Evolutionary conservation across 2,113 vertebrate species (phyloP), one percentile per base, ranked within the genome.

Genomic region (Gila orcuttii): DNA sequence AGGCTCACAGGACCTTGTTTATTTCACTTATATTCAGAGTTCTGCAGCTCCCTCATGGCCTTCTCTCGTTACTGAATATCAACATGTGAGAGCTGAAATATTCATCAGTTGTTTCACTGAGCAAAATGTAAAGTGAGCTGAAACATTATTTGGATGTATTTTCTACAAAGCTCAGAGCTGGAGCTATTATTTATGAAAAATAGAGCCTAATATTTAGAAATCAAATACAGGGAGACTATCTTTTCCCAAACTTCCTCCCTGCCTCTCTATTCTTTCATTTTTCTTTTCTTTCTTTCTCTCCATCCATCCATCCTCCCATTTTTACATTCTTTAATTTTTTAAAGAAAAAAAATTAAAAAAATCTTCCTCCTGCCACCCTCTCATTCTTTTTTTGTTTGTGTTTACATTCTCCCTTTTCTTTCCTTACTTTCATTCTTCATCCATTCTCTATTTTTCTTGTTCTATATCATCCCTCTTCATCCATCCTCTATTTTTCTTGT

Each of bases 11-110:
- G 50, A 57, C 31, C 66, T 73, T 6, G 13, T 59, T 73, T 68
- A 23, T 83, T 71, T 39, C 17, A 73, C 81, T 83, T 36, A 1
- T 15, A 23, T 83, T 13, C 47, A 15, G 21, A 59, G 23, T 39
- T 82, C 17, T 13, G 62, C 64, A 13, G 80, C 25, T 82, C 64
- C 64, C 66, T 23, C 66, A 25, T 39, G 81, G 60, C 42, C 2
- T 36, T n/a, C 64, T 82, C 80, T 82, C n/a, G 0, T 75, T 62
- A 66, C 33, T 76, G 52, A 25, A 33, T 84, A 75, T 84, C 85
- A 76, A 42, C 31, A 42, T 77, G 12, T 1, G 74, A 77, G 33
- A 64, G 57, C 31, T 85, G 3, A 85, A 85, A 85, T 85, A 85
- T 78, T 78, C 2, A 77, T 31, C 19, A 31, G 74, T 66, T 85